A percentile compares a stretch with the other conserved stretches of the same genome.
These are phyloP conservation scores for Pseudorhombus dupliciocellatus DNA, from an alignment of 2,113 vertebrate genomes.

Conservation along the genomic window DNA sequence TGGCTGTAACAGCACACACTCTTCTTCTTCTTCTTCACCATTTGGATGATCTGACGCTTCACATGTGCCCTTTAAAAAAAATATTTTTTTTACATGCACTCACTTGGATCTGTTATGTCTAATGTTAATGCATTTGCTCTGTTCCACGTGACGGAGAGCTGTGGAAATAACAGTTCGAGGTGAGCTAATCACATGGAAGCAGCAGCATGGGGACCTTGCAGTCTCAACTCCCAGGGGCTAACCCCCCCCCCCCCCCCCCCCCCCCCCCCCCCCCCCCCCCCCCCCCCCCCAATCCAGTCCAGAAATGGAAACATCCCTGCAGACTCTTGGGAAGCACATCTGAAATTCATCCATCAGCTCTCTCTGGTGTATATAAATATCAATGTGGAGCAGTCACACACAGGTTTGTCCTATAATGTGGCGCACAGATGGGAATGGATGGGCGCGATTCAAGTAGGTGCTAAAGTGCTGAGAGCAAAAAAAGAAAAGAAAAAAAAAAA, in stretches of 20 bases:
- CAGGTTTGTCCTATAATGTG: constrained; percentile 59
- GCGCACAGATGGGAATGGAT: constrained; percentile 61
- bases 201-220: constrained; percentile 55
- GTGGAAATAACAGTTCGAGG: constrained; percentile 42
- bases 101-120: constrained; percentile 53
- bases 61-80: no score
- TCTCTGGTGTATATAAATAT: constrained; percentile 71
- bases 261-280: not conserved
- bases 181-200: constrained; percentile 65
- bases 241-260: constrained; percentile 5
- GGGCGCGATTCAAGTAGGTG: constrained; percentile 56
- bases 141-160: constrained; percentile 28
- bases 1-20: constrained; percentile 18
- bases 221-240: constrained; percentile 53
- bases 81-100: constrained; percentile 34
- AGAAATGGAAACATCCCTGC: constrained; percentile 63
- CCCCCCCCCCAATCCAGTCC: constrained; percentile 24
- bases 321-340: constrained; percentile 68
- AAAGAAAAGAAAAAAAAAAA: not conserved
- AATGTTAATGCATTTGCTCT: constrained; percentile 57
- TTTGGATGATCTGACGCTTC: constrained; percentile 57
- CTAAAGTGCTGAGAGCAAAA: constrained; percentile 41
- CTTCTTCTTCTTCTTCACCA: constrained; percentile 21
- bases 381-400: constrained; percentile 63
- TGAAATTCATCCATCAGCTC: constrained; percentile 78